A percentile compares a stretch with the other conserved stretches of the same genome.
Evolutionary conservation across 1,140 invertebrate species (phyloP).

Genomic region (Helicoverpa armigera): DNA sequence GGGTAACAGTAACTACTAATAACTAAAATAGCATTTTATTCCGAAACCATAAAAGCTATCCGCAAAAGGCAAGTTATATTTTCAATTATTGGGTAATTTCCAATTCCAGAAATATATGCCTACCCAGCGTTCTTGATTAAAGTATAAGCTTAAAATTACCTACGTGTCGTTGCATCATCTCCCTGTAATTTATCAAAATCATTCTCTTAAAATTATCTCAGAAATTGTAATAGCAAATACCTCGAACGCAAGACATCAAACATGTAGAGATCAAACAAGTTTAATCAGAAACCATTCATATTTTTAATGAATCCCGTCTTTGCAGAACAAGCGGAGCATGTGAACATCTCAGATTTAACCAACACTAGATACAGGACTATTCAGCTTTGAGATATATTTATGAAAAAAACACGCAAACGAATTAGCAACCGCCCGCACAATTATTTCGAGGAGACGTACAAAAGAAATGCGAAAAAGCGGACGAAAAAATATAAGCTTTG

Average conservation of each 20-base stretch:
- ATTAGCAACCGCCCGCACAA: conserved; percentile 72
- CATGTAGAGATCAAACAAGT: conserved; percentile 37
- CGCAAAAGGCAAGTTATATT: too few relatives aligned
- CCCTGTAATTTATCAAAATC: conserved; percentile 20
- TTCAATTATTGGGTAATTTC: too few relatives aligned
- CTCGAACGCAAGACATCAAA: conserved; percentile 42
- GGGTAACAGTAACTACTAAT: too few relatives aligned
- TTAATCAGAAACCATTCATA: conserved; percentile 52
- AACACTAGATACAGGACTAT: conserved; percentile 61
- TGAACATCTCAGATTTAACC: conserved; percentile 64
- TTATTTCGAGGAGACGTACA: conserved; percentile 74
- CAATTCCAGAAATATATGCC: too few relatives aligned
- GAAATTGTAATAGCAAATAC: conserved; percentile 36
- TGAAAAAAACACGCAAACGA: conserved; percentile 65
- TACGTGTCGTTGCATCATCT: background rate
- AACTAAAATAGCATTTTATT: too few relatives aligned
- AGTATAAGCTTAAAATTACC: too few relatives aligned
- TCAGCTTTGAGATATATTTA: conserved; percentile 63
- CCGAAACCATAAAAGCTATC: too few relatives aligned
- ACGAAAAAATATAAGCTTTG: conserved; percentile 74
- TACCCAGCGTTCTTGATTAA: too few relatives aligned
- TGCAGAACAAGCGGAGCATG: conserved; percentile 62
- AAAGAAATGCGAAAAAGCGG: conserved; percentile 67
- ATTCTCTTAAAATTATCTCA: background rate
- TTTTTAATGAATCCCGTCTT: conserved; percentile 60